Conservation (phyloP, 2,888 invertebrate genomes). For the Saturnia japonica region DNA sequence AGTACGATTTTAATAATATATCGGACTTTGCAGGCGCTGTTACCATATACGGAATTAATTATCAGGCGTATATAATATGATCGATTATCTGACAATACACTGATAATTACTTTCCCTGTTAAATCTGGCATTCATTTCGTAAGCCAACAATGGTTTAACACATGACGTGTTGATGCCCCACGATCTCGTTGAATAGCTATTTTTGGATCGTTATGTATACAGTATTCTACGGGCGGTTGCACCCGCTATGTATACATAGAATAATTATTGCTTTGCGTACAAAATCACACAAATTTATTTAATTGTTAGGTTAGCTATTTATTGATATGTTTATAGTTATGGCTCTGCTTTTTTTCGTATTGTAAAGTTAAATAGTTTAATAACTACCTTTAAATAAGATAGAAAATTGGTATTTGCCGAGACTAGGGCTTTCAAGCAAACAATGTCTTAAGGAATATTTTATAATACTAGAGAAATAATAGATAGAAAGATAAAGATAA, state of each 20-base stretch:
- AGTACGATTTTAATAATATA: no score
- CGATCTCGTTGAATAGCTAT: neutral
- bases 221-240: neutral
- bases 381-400: no score
- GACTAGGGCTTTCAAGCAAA: no score
- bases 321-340: no score
- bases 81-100: neutral
- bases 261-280: neutral
- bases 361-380: no score
- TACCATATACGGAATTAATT: no score
- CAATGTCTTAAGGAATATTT: no score
- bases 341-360: no score
- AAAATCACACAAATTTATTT: neutral
- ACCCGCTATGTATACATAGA: neutral
- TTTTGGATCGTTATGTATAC: neutral
- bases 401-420: no score
- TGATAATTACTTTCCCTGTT: neutral
- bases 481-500: no score
- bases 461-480: no score
- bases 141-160: neutral
- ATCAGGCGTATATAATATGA: neutral
- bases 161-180: neutral
- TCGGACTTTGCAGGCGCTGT: no score
- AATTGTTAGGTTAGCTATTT: neutral
- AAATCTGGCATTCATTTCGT: constrained; percentile 1